Percentiles rank a stretch among this genome's conserved stretches.
These are phyloP conservation scores for Perizoma flavofasciatum DNA, from an alignment of 2,888 invertebrate species.

Conservation along the genomic window DNA sequence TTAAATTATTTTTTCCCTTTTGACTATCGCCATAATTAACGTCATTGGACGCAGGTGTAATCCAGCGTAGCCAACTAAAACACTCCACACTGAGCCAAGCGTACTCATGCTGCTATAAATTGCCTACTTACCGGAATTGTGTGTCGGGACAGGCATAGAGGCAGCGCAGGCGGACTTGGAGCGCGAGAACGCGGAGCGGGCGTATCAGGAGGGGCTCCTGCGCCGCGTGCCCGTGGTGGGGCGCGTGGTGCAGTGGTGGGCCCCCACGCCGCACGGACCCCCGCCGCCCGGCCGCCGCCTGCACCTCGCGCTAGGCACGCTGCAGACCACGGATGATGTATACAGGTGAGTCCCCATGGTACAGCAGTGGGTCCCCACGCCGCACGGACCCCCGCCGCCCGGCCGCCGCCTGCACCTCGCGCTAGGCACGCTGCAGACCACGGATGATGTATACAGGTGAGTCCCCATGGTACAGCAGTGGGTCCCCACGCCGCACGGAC, in stretches of 20 bases:
- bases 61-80: too few species aligned
- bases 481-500: slow-evolving; percentile 86
- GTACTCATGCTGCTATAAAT: too few species aligned
- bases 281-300: slow-evolving; percentile 88
- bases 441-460: too few species aligned
- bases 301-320: slow-evolving; percentile 92
- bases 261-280: slow-evolving; percentile 82
- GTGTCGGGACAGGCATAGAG: slow-evolving; percentile 88
- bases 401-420: slow-evolving; percentile 91
- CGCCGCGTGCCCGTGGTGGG: slow-evolving; percentile 97
- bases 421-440: slow-evolving; percentile 89
- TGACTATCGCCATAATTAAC: too few species aligned
- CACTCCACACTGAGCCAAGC: too few species aligned
- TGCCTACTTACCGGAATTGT: too few species aligned
- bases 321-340: slow-evolving; percentile 75
- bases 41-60: too few species aligned
- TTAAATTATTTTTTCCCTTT: too few species aligned
- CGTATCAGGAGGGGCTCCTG: slow-evolving; percentile 97
- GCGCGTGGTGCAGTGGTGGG: slow-evolving; percentile 98
- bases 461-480: slow-evolving; percentile 99
- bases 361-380: slow-evolving; percentile 88
- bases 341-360: slow-evolving; percentile 59
- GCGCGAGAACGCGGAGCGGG: slow-evolving; percentile 93
- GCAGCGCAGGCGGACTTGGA: slow-evolving; percentile 96
- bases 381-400: slow-evolving; percentile 69